Evolutionary conservation across 2,113 vertebrate species (phyloP).

Genomic region (Theristicus caerulescens): DNA sequence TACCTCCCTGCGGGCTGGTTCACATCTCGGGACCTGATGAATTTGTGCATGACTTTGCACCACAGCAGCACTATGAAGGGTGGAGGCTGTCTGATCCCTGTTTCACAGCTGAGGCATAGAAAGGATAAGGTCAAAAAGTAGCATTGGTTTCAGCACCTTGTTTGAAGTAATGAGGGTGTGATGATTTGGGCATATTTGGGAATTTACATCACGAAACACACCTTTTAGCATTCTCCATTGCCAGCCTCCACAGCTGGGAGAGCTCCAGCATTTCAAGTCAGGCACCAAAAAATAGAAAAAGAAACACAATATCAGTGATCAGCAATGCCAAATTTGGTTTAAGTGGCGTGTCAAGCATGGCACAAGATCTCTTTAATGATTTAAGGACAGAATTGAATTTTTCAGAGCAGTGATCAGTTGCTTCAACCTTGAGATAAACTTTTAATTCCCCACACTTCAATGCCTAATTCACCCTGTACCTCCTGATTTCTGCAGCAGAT

Average conservation of each 20-base stretch:
- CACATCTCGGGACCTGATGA: neutral
- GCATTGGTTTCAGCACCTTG: neutral
- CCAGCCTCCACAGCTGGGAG: neutral
- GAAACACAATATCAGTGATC: neutral
- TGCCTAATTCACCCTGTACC: neutral
- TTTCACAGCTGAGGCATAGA: neutral
- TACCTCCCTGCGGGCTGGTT: neutral
- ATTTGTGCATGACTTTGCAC: neutral
- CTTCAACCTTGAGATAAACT: neutral
- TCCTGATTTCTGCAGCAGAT: neutral
- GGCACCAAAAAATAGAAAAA: neutral
- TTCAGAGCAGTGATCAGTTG: neutral
- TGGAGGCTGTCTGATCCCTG: neutral
- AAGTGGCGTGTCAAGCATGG: neutral
- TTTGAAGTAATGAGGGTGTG: neutral
- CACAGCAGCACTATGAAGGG: rapidly evolving
- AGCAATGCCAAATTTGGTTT: neutral
- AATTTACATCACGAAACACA: neutral
- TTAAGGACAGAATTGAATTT: neutral
- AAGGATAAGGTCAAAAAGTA: neutral
- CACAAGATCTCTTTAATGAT: neutral
- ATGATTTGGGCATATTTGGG: neutral
- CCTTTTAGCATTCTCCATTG: neutral
- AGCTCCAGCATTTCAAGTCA: neutral
- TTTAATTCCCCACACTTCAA: neutral